Conservation (phyloP, 2,888 invertebrate genomes). For the Lycaena phlaeas region DNA sequence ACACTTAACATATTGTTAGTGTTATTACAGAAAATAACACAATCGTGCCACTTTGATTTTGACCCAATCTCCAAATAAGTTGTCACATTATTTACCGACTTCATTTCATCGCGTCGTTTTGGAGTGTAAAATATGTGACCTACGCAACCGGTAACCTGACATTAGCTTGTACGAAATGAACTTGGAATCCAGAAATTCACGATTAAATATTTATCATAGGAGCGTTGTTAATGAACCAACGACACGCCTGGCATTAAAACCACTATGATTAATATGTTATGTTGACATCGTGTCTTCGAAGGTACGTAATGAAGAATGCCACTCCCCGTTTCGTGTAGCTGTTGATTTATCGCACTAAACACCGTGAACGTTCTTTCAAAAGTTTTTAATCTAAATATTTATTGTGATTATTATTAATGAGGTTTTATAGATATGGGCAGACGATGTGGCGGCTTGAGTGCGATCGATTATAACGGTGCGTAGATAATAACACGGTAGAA, state of each 20-base stretch:
- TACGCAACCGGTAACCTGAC: too few relatives aligned
- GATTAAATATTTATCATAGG: neutral
- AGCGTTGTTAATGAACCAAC: conserved; percentile 19
- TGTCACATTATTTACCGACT: too few relatives aligned
- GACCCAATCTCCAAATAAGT: too few relatives aligned
- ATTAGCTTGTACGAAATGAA: neutral
- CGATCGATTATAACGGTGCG: too few relatives aligned
- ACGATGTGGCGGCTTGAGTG: neutral
- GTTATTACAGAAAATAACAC: too few relatives aligned
- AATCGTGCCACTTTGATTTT: too few relatives aligned
- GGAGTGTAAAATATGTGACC: too few relatives aligned
- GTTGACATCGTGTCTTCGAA: conserved; percentile 37
- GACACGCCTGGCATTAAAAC: conserved; percentile 22
- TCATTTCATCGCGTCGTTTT: too few relatives aligned
- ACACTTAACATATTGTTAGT: too few relatives aligned
- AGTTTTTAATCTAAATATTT: conserved; percentile 2
- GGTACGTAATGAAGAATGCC: conserved; percentile 50
- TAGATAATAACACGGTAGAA: too few relatives aligned
- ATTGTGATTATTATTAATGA: conserved; percentile 2
- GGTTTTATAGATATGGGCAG: neutral
- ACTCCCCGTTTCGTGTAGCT: conserved; percentile 22
- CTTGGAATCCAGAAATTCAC: neutral
- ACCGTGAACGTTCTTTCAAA: neutral
- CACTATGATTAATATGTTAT: conserved; percentile 46
- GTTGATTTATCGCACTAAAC: conserved; percentile 5